Evolutionary conservation across 2,888 invertebrate genomes (phyloP).

Genomic region (Phytoseiulus persimilis): DNA sequence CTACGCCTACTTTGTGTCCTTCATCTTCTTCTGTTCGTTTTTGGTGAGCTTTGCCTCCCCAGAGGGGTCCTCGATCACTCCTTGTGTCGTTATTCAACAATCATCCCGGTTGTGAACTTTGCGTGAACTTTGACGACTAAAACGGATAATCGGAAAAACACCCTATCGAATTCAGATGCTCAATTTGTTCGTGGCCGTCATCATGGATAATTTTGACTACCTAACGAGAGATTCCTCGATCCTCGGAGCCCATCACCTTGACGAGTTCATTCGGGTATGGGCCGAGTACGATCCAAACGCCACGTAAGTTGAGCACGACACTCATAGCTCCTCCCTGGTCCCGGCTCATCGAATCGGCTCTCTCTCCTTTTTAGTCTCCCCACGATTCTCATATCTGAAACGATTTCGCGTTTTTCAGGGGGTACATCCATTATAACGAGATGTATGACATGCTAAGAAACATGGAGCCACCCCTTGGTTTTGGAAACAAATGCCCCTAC

Average conservation of each 20-base stretch:
- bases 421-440: constrained; percentile 93
- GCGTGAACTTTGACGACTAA: no score
- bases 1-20: constrained; percentile 79
- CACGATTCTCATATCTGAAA: no score
- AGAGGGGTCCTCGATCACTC: constrained; percentile 40
- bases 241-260: constrained; percentile 98
- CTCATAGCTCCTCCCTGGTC: background rate
- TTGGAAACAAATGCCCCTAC: constrained; percentile 99
- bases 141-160: background rate
- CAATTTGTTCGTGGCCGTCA: constrained; percentile 99
- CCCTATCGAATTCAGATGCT: constrained; percentile 65
- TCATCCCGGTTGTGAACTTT: no score
- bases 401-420: no score
- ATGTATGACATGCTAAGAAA: constrained; percentile 99
- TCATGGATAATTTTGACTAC: constrained; percentile 99
- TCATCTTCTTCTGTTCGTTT: constrained; percentile 99
- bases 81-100: no score
- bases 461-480: constrained; percentile 98
- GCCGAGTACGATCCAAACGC: constrained; percentile 99
- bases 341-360: background rate
- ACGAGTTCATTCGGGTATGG: constrained; percentile 99
- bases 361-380: constrained; percentile 40
- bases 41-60: constrained; percentile 62
- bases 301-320: constrained; percentile 62
- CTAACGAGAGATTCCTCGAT: constrained; percentile 98